phyloP scores from a whole-genome alignment of 2,797 vertebrate species.

The Crocodylus rhombifer region DNA sequence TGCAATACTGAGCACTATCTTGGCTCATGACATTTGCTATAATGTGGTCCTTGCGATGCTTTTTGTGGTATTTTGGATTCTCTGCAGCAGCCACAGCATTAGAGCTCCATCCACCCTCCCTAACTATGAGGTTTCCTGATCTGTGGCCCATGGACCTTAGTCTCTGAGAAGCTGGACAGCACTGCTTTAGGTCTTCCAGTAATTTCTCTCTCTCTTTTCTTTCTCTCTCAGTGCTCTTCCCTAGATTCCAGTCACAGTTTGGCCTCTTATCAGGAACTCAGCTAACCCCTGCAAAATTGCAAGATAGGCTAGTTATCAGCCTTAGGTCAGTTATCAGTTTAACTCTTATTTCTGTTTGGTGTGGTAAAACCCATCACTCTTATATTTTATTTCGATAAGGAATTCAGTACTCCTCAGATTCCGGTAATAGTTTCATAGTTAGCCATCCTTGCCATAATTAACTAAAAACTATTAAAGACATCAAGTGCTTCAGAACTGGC shows the following conservation, averaged over 20 bases:
- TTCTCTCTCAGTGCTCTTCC: no score
- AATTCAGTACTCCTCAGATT: background rate
- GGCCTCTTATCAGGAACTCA: no score
- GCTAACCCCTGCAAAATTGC: no score
- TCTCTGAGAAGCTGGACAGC: no score
- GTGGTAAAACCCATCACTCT: background rate
- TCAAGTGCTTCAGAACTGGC: background rate
- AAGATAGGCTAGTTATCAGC: background rate
- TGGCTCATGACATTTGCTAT: fast-evolving
- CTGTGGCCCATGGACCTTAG: no score
- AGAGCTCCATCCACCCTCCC: no score
- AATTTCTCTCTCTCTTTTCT: no score
- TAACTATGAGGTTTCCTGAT: no score
- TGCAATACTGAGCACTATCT: background rate
- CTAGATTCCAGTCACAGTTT: no score
- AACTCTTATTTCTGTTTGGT: background rate
- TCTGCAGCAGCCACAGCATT: background rate
- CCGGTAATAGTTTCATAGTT: background rate
- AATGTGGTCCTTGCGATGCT: background rate
- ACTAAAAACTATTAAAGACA: background rate
- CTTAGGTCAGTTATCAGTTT: background rate
- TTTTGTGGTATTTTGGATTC: background rate
- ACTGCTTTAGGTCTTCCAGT: no score
- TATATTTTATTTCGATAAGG: background rate
- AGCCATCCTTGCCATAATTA: background rate